A percentile compares a stretch with the other conserved stretches of the same genome.
These are phyloP conservation scores for Nymphalis io DNA, from an alignment of 1,140 invertebrate genomes.

Conservation along the genomic window DNA sequence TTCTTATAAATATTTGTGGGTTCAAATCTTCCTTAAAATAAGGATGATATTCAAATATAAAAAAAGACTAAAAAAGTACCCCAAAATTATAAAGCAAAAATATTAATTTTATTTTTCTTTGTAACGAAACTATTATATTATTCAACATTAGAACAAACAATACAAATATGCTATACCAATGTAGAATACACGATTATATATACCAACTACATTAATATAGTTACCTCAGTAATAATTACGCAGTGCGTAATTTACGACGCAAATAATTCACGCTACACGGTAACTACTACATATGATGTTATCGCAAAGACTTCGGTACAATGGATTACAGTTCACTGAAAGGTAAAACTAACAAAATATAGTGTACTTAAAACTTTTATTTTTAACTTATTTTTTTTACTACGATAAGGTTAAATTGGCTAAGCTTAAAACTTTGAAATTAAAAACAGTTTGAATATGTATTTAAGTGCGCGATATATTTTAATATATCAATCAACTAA, in stretches of 20 bases:
- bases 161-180: neutral
- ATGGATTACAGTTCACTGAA: conserved; percentile 4
- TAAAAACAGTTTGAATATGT: no score
- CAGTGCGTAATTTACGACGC: conserved; percentile 8
- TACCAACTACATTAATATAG: neutral
- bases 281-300: neutral
- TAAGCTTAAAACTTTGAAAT: no score
- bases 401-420: no score
- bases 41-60: neutral
- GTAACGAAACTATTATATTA: neutral
- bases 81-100: no score
- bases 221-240: conserved; percentile 1
- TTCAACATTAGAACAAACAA: neutral
- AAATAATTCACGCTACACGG: conserved; percentile 2
- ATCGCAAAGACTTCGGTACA: conserved; percentile 3
- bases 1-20: no score
- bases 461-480: no score
- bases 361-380: neutral
- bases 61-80: neutral
- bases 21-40: no score
- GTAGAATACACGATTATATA: neutral
- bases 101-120: no score
- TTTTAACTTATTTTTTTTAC: neutral
- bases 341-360: neutral
- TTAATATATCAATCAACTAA: no score